A percentile compares a stretch with the other conserved stretches of the same genome.
These are phyloP conservation scores for Pachycephus smyrnensis DNA, from an alignment of 2,888 invertebrate species.

Conservation along the genomic window DNA sequence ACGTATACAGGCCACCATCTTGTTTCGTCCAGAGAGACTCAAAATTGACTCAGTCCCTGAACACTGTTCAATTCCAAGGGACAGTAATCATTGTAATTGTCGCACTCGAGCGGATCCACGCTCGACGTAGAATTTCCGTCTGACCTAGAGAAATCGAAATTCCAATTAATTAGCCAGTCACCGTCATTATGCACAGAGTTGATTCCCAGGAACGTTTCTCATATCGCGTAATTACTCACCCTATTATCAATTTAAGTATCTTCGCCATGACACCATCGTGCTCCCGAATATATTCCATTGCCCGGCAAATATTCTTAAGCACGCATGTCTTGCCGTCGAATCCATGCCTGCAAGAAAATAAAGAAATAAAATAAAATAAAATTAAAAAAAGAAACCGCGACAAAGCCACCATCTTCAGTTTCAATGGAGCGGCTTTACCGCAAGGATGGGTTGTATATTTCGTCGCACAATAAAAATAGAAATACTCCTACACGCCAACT, in stretches of 20 bases:
- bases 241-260: constrained; percentile 52
- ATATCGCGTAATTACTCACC: constrained; percentile 31
- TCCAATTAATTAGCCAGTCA: background rate
- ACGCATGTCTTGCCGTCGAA: constrained; percentile 75
- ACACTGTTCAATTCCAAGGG: constrained; percentile 58
- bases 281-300: constrained; percentile 67
- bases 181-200: background rate
- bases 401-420: background rate
- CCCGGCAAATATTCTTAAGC: constrained; percentile 77
- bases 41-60: background rate
- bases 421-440: background rate
- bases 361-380: background rate
- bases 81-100: constrained; percentile 52
- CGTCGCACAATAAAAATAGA: constrained; percentile 13
- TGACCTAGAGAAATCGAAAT: constrained; percentile 15
- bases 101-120: constrained; percentile 46
- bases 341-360: constrained; percentile 70
- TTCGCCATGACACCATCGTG: constrained; percentile 54
- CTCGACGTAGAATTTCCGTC: constrained; percentile 44
- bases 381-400: background rate
- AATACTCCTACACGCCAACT: constrained; percentile 1
- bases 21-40: background rate
- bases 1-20: background rate
- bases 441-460: constrained; percentile 12
- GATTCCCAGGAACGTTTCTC: background rate